phyloP scores from a whole-genome alignment of 2,113 vertebrate genomes.

The Archocentrus centrarchus region DNA sequence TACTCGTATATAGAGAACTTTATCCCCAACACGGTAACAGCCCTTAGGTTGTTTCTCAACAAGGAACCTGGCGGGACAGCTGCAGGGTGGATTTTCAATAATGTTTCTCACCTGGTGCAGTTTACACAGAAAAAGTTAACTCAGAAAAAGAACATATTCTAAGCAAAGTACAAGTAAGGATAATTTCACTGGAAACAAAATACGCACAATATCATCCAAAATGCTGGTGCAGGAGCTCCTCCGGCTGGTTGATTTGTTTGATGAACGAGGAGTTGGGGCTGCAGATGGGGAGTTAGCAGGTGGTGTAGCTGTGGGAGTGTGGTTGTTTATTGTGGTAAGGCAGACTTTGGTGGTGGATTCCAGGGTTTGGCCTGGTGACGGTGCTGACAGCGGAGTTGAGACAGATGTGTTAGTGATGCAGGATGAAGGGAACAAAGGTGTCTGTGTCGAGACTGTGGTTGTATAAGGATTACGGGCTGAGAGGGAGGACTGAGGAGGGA shows the following conservation, averaged over 20 bases:
- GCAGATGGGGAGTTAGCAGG: constrained; percentile 48
- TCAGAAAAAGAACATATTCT: background rate
- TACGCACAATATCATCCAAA: constrained; percentile 92
- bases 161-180: background rate
- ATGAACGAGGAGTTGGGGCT: constrained; percentile 57
- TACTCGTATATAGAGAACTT: constrained; percentile 97
- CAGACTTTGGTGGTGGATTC: constrained; percentile 24
- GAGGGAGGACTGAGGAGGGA: constrained; percentile 48
- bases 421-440: constrained; percentile 62
- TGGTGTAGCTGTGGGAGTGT: constrained; percentile 19
- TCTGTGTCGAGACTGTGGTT: constrained; percentile 69
- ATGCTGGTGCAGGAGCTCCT: constrained; percentile 86
- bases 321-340: constrained; percentile 24
- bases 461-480: constrained; percentile 51
- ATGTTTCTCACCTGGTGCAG: constrained; percentile 89
- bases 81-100: constrained; percentile 93
- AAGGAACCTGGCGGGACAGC: constrained; percentile 89
- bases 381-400: constrained; percentile 7
- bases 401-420: constrained; percentile 42
- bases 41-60: constrained; percentile 96
- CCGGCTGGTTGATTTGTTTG: constrained; percentile 83
- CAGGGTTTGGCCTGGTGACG: constrained; percentile 20
- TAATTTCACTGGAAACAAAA: background rate
- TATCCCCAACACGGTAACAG: constrained; percentile 95
- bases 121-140: constrained; percentile 11